Conservation (phyloP, 2,888 invertebrate species). For the Minunthozetes semirufus region DNA sequence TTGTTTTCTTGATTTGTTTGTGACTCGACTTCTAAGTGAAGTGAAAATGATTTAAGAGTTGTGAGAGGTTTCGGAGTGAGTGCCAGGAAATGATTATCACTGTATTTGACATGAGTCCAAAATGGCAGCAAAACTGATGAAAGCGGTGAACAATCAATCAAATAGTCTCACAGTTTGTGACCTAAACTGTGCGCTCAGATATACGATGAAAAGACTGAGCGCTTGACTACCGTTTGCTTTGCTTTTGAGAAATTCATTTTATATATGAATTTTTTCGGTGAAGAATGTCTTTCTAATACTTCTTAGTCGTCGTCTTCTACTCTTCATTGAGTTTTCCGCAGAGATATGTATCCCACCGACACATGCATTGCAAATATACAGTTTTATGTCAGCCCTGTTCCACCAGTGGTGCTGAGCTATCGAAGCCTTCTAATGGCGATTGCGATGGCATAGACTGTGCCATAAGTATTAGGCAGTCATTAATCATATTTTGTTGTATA, state of each 20-base stretch:
- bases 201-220: not conserved
- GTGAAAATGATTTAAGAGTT: not conserved
- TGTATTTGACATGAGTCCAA: slow-evolving; percentile 12
- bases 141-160: slow-evolving; percentile 1
- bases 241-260: not conserved
- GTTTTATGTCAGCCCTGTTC: not conserved
- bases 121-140: slow-evolving; percentile 10
- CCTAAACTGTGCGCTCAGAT: not conserved
- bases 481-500: not conserved
- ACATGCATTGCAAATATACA: not conserved
- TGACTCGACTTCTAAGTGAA: not conserved
- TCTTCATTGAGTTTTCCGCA: not conserved
- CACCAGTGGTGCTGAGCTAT: not conserved
- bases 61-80: not conserved
- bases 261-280: slow-evolving; percentile 6
- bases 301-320: not conserved
- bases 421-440: slow-evolving; percentile 12
- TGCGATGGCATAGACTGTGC: not conserved
- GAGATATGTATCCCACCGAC: not conserved
- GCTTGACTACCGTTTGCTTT: not conserved
- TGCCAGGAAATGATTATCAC: slow-evolving; percentile 23
- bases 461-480: slow-evolving; percentile 20
- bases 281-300: not conserved
- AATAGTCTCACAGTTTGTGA: slow-evolving; percentile 9
- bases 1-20: too few relatives aligned